Percentiles rank a stretch among this genome's conserved stretches.
Conservation (phyloP, 2,113 vertebrate genomes). For the Forbesichthys agassizii region DNA sequence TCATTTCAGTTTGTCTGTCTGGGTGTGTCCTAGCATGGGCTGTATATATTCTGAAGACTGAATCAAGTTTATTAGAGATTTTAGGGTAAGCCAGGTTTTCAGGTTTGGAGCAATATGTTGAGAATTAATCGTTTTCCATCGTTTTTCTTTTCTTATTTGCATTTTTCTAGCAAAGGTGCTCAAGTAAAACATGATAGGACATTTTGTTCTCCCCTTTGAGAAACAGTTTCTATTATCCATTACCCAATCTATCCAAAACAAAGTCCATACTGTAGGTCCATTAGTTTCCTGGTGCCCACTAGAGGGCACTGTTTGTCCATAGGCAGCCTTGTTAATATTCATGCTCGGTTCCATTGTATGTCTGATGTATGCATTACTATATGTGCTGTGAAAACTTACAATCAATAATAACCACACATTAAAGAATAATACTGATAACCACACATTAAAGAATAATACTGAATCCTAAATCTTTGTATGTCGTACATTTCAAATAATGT, state of each 20-base stretch:
- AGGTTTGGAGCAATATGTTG: too few species aligned
- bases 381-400: not conserved
- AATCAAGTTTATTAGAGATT: too few species aligned
- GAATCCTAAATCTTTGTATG: not conserved
- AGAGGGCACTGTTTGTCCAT: slow-evolving; percentile 74
- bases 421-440: not conserved
- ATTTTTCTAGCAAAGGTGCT: not conserved
- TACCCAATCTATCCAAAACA: not conserved
- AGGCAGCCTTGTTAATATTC: slow-evolving; percentile 29
- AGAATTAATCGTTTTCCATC: too few species aligned
- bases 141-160: not conserved
- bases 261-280: not conserved
- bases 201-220: not conserved
- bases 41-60: too few species aligned
- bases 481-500: not conserved
- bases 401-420: not conserved
- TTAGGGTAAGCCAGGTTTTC: too few species aligned
- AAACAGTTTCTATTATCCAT: not conserved
- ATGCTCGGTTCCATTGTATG: slow-evolving; percentile 5
- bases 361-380: not conserved
- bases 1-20: too few species aligned
- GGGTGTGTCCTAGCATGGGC: too few species aligned
- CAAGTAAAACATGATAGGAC: not conserved
- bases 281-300: slow-evolving; percentile 44
- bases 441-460: not conserved